These are phyloP conservation scores for Euproctis similis DNA, from an alignment of 2,888 invertebrate genomes.

Conservation along the genomic window DNA sequence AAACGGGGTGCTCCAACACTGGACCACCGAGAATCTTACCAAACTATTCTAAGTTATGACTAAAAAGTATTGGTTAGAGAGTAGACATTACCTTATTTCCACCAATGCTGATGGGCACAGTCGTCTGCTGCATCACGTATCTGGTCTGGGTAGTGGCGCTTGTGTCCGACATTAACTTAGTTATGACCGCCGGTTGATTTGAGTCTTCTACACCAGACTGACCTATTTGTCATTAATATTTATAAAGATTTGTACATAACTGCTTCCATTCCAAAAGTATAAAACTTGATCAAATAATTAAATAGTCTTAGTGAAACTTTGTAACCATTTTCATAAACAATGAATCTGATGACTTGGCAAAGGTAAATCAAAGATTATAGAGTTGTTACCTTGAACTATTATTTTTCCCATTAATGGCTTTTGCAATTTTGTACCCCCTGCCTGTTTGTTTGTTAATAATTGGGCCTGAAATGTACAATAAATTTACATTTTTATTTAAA, in stretches of 20 bases:
- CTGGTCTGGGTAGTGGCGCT: conserved; percentile 26
- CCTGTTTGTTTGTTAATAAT: conserved; percentile 33
- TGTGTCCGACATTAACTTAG: conserved; percentile 35
- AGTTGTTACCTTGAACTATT: conserved; percentile 49
- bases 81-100: conserved; percentile 32
- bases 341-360: no score
- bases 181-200: conserved; percentile 39
- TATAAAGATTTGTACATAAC: not conserved
- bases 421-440: conserved; percentile 17
- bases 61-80: no score
- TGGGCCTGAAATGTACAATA: conserved; percentile 49
- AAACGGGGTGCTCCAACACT: no score
- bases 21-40: no score
- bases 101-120: conserved; percentile 41
- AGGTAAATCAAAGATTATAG: no score
- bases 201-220: conserved; percentile 25
- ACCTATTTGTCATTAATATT: conserved; percentile 17
- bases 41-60: no score
- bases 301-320: no score
- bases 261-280: no score
- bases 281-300: no score
- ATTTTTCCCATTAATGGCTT: conserved; percentile 52
- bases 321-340: no score
- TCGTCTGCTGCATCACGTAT: conserved; percentile 54
- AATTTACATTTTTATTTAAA: no score